Base-by-base conservation (phyloP, 2,113 vertebrate species). In the Bambusicola thoracicus region DNA sequence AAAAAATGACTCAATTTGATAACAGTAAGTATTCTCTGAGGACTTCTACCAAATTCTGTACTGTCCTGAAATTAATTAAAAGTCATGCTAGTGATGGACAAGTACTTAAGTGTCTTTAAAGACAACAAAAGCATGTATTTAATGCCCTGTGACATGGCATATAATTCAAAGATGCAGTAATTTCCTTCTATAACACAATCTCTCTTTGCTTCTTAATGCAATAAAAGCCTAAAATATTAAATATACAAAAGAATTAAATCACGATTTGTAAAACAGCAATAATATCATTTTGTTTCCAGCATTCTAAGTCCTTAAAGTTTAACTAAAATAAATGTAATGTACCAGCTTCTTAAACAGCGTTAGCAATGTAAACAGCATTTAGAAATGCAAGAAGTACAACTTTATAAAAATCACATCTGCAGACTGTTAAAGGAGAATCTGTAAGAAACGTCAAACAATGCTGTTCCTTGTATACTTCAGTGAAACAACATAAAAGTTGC, bases 361-460 rank as follows among this genome's bases (percentile, higher is more conserved):
- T 90, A 88, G 83, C 90, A 95, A 78, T 76, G 66, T 92, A 97
- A 96, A 95, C 81, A 91, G 46, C 70, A 74, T 92, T 95, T 89
- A 84, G 93, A 94, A 92, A 95, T 74, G 65, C 87, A 95, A 90
- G 74, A 73, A 83, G 63, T 74, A 92, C 59, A 95, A 67, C 88
- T 94, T 93, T 68, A 92, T 78, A 90, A 94, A 91, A 92, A 67
- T 67, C 90, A 85, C 85, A 70, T 93, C 93, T 96, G 95, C 76
- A 92, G 41, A 62, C 76, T 95, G 63, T 96, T 94, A 95, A 66
- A 90, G 79, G 61, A 48, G 65, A 87, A 93, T 81, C 81, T 93
- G 46, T 63, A 95, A 90, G 84, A 94, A 94, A 95, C 34, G 88
- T 94, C 93, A 95, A 95, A 96, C 92, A 95, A 49, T 76, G 56